A percentile compares a stretch with the other conserved stretches of the same genome.
phyloP scores from a whole-genome alignment of 2,888 invertebrate genomes.

The Petrolisthes cinctipes region DNA sequence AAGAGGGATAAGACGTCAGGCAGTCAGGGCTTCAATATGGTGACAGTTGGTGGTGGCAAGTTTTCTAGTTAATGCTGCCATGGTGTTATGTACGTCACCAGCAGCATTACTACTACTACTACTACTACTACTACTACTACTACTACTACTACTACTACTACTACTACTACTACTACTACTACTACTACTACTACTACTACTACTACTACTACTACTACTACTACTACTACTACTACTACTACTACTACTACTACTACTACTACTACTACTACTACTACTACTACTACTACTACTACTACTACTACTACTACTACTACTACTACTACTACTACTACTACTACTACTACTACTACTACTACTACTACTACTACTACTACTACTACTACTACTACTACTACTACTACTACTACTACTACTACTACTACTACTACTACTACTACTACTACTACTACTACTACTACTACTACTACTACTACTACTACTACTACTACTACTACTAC shows the following conservation, averaged over 20 bases:
- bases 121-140: background rate
- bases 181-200: background rate
- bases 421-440: constrained; percentile 20
- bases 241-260: background rate
- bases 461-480: constrained; percentile 21
- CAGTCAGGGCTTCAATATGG: too few relatives aligned
- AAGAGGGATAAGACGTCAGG: too few relatives aligned
- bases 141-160: background rate
- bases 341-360: constrained; percentile 11
- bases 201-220: background rate
- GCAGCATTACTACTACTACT: background rate
- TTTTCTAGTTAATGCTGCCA: too few relatives aligned
- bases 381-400: constrained; percentile 22
- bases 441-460: constrained; percentile 6
- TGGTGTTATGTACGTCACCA: too few relatives aligned
- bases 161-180: background rate
- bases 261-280: background rate
- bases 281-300: background rate
- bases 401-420: constrained; percentile 22
- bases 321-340: background rate
- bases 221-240: background rate
- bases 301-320: background rate
- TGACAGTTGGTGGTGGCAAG: too few relatives aligned
- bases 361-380: constrained; percentile 24
- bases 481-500: constrained; percentile 20